These are phyloP conservation scores for Cinclus cinclus DNA, from an alignment of 2,113 vertebrate species.

Conservation along the genomic window DNA sequence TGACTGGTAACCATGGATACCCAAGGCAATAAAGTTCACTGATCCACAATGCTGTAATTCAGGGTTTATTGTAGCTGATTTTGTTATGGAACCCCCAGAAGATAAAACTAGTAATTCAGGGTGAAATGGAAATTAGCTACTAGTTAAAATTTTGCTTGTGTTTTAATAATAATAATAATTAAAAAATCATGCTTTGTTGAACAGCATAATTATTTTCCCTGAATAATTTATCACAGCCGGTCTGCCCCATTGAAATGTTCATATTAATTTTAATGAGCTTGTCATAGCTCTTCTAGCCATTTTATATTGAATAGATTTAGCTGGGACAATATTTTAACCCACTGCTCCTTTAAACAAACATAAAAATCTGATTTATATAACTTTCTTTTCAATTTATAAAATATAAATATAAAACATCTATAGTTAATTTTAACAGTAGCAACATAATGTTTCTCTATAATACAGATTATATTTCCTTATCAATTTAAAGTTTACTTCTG, in stretches of 20 bases:
- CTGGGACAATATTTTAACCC: neutral
- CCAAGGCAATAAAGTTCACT: neutral
- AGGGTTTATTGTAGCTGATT: neutral
- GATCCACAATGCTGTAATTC: neutral
- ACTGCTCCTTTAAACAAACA: neutral
- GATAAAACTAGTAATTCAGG: slow-evolving; percentile 3
- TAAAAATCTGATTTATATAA: neutral
- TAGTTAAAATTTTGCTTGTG: slow-evolving; percentile 13
- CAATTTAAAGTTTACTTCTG: neutral
- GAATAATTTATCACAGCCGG: slow-evolving; percentile 46
- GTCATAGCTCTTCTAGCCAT: neutral
- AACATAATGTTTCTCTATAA: neutral
- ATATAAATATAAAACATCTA: neutral
- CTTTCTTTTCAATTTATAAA: neutral
- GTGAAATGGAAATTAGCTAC: slow-evolving; percentile 37
- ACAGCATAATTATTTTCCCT: slow-evolving; percentile 30
- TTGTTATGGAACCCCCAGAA: neutral
- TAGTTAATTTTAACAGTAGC: neutral
- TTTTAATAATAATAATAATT: slow-evolving; percentile 14
- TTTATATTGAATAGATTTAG: slow-evolving; percentile 11
- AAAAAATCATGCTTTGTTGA: neutral
- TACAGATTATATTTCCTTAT: neutral
- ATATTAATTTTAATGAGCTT: slow-evolving; percentile 57
- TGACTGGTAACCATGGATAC: slow-evolving; percentile 43
- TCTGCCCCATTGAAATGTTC: slow-evolving; percentile 22